phyloP scores from a whole-genome alignment of 2,113 vertebrate species.

The Thamnophis sirtalis region DNA sequence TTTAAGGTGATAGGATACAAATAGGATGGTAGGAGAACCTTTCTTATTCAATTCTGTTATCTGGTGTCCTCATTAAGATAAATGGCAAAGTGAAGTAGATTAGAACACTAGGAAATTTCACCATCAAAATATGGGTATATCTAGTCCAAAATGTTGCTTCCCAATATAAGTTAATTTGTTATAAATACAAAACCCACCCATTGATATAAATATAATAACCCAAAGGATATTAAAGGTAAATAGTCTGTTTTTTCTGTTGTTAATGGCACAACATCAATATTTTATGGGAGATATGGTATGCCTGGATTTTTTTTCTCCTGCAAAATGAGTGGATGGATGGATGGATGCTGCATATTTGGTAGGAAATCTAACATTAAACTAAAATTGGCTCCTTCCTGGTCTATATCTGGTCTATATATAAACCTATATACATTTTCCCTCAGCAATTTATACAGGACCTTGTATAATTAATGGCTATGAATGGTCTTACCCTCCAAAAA shows the following conservation, averaged over 20 bases:
- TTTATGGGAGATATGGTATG: too few relatives aligned
- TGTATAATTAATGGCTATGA: not conserved
- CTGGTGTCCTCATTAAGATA: not conserved
- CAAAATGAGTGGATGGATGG: not conserved
- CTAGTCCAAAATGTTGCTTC: not conserved
- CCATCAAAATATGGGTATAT: not conserved
- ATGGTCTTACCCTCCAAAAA: not conserved
- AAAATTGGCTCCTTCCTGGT: not conserved
- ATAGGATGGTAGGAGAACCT: not conserved
- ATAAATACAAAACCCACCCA: not conserved
- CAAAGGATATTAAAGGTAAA: not conserved
- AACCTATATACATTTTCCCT: not conserved
- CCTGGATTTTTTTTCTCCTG: too few relatives aligned
- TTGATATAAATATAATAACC: too few relatives aligned
- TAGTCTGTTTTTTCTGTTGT: not conserved
- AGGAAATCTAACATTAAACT: not conserved
- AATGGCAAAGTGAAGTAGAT: not conserved
- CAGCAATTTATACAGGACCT: not conserved
- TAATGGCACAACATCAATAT: too few relatives aligned
- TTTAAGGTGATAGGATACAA: not conserved
- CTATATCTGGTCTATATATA: not conserved
- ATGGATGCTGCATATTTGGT: not conserved
- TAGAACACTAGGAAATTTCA: not conserved
- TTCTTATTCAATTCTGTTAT: not conserved
- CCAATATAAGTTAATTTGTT: too few relatives aligned